Conservation (phyloP, 2,113 vertebrate species). For the Rhizomys pruinosus region DNA sequence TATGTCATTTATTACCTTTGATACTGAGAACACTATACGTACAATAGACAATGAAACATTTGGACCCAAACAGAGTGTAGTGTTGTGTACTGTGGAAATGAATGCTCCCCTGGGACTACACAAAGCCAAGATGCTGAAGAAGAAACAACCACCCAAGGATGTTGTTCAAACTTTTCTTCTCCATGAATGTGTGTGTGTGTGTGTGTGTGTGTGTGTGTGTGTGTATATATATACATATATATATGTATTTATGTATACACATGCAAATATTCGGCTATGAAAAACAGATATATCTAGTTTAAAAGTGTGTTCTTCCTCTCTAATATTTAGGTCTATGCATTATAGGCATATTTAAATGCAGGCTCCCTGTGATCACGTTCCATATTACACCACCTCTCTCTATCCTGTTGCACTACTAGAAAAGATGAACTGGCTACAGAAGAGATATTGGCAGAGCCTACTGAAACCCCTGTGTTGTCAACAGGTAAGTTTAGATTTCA, state of each 20-base stretch:
- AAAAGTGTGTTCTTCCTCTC: not conserved
- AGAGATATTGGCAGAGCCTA: constrained; percentile 65
- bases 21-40: not conserved
- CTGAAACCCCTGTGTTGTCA: constrained; percentile 68
- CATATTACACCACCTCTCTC: constrained; percentile 33
- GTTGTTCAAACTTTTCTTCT: not conserved
- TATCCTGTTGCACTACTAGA: constrained; percentile 79
- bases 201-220: too few relatives aligned
- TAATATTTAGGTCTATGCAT: not conserved
- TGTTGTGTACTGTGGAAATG: not conserved
- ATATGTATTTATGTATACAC: not conserved
- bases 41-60: not conserved
- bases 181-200: too few relatives aligned
- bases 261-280: not conserved
- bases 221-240: not conserved
- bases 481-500: constrained; percentile 80
- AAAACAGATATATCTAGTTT: not conserved
- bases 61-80: not conserved
- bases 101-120: not conserved
- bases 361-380: not conserved
- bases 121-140: not conserved
- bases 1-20: not conserved
- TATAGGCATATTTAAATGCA: not conserved
- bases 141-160: not conserved
- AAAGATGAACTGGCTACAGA: constrained; percentile 82